These are phyloP conservation scores for Magallana angulata DNA, from an alignment of 1,140 invertebrate species.

Conservation along the genomic window DNA sequence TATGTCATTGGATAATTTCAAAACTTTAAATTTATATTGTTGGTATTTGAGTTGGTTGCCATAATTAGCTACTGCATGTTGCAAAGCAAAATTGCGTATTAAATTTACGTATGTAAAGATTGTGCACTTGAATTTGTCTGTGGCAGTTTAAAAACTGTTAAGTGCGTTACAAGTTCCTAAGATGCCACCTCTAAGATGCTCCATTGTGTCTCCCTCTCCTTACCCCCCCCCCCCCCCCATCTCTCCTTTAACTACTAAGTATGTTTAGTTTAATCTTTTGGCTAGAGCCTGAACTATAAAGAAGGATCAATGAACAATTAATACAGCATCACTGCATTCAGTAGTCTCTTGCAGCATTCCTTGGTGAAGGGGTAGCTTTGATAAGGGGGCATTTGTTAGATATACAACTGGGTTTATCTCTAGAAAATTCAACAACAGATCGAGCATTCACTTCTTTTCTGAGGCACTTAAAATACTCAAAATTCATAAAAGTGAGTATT, in stretches of 20 bases:
- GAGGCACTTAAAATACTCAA: conserved; percentile 11
- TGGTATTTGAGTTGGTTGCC: no score
- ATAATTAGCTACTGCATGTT: no score
- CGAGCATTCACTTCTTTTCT: neutral
- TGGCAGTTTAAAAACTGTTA: neutral
- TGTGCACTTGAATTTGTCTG: neutral
- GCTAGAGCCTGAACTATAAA: neutral
- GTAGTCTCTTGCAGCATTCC: neutral
- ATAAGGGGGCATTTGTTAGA: neutral
- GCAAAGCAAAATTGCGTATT: neutral
- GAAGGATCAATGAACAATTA: conserved; percentile 34
- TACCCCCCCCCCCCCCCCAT: no score
- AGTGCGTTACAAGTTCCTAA: neutral
- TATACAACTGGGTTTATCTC: neutral
- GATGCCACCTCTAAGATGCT: neutral
- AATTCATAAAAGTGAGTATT: neutral
- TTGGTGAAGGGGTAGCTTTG: neutral
- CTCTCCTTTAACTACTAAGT: neutral
- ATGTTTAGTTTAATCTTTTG: conserved; percentile 16
- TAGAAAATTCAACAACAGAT: neutral
- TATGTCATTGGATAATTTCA: no score
- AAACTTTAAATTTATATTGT: no score
- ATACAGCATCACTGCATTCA: neutral
- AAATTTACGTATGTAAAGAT: neutral
- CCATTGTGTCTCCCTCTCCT: neutral